These are phyloP conservation scores for Euwallacea similis DNA, from an alignment of 1,140 invertebrate genomes.

Conservation along the genomic window DNA sequence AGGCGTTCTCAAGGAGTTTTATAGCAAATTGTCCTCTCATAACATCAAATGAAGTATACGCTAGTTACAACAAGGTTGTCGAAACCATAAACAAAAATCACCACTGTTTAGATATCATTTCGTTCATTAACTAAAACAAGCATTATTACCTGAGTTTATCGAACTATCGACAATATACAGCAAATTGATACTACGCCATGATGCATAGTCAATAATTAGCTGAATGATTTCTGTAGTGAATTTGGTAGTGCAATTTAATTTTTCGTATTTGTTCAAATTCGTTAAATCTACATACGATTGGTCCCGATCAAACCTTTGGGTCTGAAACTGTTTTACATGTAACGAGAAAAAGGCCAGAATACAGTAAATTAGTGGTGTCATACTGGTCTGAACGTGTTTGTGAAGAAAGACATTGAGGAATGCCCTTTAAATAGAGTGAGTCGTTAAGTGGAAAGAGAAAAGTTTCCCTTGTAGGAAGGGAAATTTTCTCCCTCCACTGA, in stretches of 20 bases:
- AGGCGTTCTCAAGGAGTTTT: not conserved
- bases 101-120: not conserved
- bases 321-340: no score
- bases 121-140: not conserved
- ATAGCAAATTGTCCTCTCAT: not conserved
- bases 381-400: not conserved
- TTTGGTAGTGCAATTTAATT: slow-evolving; percentile 20
- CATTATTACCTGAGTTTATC: slow-evolving; percentile 27
- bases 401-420: not conserved
- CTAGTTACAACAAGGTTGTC: not conserved
- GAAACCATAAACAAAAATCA: not conserved
- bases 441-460: no score
- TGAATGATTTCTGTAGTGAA: slow-evolving; percentile 20
- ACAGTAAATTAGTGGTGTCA: no score
- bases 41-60: not conserved
- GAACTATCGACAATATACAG: slow-evolving; percentile 19
- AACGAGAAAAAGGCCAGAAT: no score
- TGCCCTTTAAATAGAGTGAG: no score
- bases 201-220: slow-evolving; percentile 25
- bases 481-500: no score
- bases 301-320: no score
- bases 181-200: slow-evolving; percentile 20
- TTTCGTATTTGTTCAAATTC: not conserved
- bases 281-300: no score
- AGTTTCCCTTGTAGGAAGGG: no score